Percentiles rank a stretch among this genome's conserved stretches.
Evolutionary conservation across 2,797 vertebrate species (phyloP).

Genomic region (Adelosebastes latens): DNA sequence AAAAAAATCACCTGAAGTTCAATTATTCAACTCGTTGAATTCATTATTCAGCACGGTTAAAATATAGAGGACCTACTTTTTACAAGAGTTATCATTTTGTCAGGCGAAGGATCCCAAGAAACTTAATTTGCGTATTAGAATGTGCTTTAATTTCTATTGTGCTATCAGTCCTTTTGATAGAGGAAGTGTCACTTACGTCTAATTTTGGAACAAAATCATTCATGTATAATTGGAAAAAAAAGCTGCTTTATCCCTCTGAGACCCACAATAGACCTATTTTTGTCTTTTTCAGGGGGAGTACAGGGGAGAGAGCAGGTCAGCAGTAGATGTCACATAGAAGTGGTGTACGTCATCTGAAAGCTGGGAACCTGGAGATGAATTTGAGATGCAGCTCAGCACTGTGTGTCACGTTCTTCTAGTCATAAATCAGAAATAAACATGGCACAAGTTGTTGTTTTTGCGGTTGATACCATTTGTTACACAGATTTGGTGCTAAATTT

Average conservation of each 20-base stretch:
- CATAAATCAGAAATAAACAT: no score
- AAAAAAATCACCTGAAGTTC: slow-evolving; percentile 35
- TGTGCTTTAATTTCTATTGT: slow-evolving; percentile 1
- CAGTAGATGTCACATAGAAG: no score
- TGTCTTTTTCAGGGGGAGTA: no score
- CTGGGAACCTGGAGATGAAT: no score
- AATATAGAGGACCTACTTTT: slow-evolving; percentile 24
- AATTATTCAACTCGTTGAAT: slow-evolving; percentile 54
- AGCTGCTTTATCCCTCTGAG: background rate
- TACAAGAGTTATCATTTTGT: slow-evolving; percentile 17
- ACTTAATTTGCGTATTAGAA: slow-evolving; percentile 18
- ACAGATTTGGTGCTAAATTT: no score
- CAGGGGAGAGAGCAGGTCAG: background rate
- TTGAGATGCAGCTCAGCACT: no score
- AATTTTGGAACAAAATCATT: slow-evolving; percentile 8
- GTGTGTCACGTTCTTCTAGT: no score
- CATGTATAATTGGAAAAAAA: slow-evolving; percentile 4
- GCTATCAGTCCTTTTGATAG: background rate
- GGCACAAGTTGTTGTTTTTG: no score
- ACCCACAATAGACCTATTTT: no score
- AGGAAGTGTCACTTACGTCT: slow-evolving; percentile 1
- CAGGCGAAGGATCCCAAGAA: background rate
- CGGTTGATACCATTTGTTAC: no score
- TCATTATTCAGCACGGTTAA: slow-evolving; percentile 43
- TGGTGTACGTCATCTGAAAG: no score